A percentile compares a stretch with the other conserved stretches of the same genome.
Evolutionary conservation across 2,888 invertebrate genomes (phyloP).

Genomic region (Tortrix viridana): DNA sequence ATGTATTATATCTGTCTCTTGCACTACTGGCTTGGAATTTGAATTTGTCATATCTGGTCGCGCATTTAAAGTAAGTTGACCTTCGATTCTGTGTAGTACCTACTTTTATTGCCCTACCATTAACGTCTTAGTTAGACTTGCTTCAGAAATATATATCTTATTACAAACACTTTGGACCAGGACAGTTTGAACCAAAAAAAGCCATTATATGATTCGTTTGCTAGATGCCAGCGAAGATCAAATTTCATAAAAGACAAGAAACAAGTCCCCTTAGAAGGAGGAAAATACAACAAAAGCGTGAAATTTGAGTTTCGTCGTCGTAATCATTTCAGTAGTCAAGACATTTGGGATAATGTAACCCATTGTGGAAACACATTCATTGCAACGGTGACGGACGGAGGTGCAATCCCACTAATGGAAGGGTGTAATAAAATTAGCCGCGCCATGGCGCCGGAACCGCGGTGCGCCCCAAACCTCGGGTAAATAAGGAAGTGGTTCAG

Average conservation of each 20-base stretch:
- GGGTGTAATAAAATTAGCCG: slow-evolving; percentile 34
- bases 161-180: too few relatives aligned
- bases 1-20: too few relatives aligned
- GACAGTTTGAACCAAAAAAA: too few relatives aligned
- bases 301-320: slow-evolving; percentile 19
- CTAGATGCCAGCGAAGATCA: neutral
- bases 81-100: too few relatives aligned
- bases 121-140: too few relatives aligned
- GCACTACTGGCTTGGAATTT: too few relatives aligned
- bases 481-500: slow-evolving; percentile 29
- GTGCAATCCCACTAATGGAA: slow-evolving; percentile 37
- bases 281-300: neutral
- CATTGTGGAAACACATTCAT: slow-evolving; percentile 28
- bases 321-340: slow-evolving; percentile 25
- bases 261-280: neutral
- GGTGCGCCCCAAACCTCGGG: slow-evolving; percentile 27
- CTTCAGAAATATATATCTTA: too few relatives aligned
- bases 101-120: too few relatives aligned
- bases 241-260: neutral
- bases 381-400: slow-evolving; percentile 28
- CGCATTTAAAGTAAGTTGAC: too few relatives aligned
- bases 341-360: slow-evolving; percentile 29
- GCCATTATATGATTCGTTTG: too few relatives aligned
- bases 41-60: too few relatives aligned
- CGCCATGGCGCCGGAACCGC: slow-evolving; percentile 31